Evolutionary conservation across 2,888 invertebrate genomes (phyloP).

Genomic region (Polydrusus cervinus): DNA sequence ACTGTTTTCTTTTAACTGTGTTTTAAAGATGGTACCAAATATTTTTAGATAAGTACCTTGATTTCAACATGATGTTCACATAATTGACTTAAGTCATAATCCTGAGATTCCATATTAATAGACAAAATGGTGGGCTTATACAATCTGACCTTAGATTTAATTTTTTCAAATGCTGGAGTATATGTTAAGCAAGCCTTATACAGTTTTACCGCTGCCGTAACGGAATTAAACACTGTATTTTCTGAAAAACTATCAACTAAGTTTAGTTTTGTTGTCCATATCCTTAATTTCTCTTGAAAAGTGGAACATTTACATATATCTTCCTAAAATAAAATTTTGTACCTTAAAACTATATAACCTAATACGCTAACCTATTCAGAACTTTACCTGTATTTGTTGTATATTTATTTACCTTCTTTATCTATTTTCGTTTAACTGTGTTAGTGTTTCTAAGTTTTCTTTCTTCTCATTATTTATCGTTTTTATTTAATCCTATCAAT

Average conservation of each 20-base stretch:
- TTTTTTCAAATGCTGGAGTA: constrained; percentile 54
- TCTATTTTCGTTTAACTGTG: no score
- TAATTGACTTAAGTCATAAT: constrained; percentile 78
- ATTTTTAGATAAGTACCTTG: constrained; percentile 66
- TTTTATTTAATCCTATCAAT: no score
- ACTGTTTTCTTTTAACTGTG: no score
- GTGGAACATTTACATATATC: constrained; percentile 8
- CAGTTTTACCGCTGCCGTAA: constrained; percentile 28
- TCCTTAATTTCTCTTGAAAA: constrained; percentile 30
- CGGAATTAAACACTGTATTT: background rate
- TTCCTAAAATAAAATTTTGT: constrained; percentile 19
- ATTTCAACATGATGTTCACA: constrained; percentile 76
- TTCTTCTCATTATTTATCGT: no score
- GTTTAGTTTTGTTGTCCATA: background rate
- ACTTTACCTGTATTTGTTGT: no score
- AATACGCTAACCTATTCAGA: no score
- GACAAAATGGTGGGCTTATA: constrained; percentile 55
- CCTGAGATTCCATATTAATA: constrained; percentile 71
- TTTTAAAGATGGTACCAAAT: no score
- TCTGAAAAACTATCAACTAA: background rate
- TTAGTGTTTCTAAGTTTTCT: no score
- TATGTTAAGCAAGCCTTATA: constrained; percentile 55
- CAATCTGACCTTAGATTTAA: constrained; percentile 57
- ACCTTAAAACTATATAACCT: no score
- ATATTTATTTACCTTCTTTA: no score